Evolutionary conservation across 2,113 vertebrate species (phyloP), one percentile per base, ranked within the genome.

Genomic region (Peucedramus taeniatus): DNA sequence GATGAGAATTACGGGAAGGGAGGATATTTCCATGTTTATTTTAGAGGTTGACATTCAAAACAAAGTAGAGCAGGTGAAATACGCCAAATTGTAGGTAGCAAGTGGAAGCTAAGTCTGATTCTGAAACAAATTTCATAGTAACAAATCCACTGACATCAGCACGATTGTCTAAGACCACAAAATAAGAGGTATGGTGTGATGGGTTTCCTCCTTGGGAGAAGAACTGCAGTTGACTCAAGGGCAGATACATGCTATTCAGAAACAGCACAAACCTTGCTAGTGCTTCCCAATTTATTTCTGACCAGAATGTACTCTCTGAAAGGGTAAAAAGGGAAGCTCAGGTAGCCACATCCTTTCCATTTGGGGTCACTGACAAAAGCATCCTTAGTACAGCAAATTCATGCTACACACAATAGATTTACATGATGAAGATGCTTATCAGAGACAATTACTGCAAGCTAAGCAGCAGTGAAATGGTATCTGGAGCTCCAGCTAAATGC

Each of bases 301-400:
- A 81, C 51, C 89, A 93, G 86, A 89, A 91, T 24, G 70, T 27
- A 87, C 49, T 78, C 51, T 87, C 64, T 70, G 56, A 68, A 92
- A 90, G 33, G 21, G 72, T 56, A 93, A 93, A 47, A 71, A 63
- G 39, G 72, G 80, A 92, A 95, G 27, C 40, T 56, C 69, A 78
- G 72, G 87, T 89, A 83, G 86, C 86, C 93, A 94, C 83, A 94
- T 81, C 69, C 91, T 87, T 92, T 91, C 85, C 17, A 1, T 76
- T 45, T 69, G 54, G 60, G 76, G 83, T 90, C 47, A 56, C 51
- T 56, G 76, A 90, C 33, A 71, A 94, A 50, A 90, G 44, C 51
- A 86, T 90, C 42, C 60, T 92, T 80, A 90, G 93, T 79, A 77
- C 39, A 83, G 76, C 83, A 90, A 93, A 92, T 59, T 87, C 83